These are phyloP conservation scores for Scaptomyza tumidula DNA, from an alignment of 2,888 invertebrate species.

Conservation along the genomic window DNA sequence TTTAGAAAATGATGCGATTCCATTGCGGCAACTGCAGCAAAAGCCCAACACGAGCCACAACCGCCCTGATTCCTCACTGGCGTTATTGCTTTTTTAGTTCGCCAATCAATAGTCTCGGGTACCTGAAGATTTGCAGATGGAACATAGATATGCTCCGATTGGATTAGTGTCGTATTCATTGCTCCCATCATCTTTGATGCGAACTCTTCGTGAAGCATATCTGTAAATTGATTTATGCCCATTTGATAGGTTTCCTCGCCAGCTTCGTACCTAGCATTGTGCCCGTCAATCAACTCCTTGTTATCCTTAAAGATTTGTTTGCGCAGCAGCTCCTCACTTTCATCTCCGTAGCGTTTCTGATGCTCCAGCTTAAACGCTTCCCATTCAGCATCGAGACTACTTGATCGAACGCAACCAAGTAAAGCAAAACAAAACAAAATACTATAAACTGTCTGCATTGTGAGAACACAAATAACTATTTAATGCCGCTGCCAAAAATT, in stretches of 20 bases:
- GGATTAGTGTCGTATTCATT: neutral
- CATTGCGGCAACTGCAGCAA: conserved; percentile 95
- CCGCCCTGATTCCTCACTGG: conserved; percentile 8
- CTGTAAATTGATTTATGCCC: conserved; percentile 42
- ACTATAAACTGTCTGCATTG: conserved; percentile 5
- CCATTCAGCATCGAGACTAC: conserved; percentile 10
- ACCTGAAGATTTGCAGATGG: conserved; percentile 5
- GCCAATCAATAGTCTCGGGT: conserved; percentile 35
- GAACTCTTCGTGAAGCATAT: conserved; percentile 25
- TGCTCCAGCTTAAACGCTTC: conserved; percentile 19
- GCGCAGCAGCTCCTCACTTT: conserved; percentile 21
- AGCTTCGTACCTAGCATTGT: conserved; percentile 23
- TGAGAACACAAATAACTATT: neutral
- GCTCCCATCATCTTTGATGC: neutral
- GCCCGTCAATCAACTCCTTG: conserved; percentile 20
- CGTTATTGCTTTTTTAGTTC: conserved; percentile 21
- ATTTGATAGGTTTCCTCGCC: conserved; percentile 23
- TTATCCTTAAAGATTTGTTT: conserved; percentile 32
- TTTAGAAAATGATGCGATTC: conserved; percentile 95
- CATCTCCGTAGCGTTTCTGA: conserved; percentile 3
- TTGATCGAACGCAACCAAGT: neutral
- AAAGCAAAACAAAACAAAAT: neutral
- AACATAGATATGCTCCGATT: conserved; percentile 1
- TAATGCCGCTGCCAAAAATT: neutral
- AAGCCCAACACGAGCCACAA: conserved; percentile 98